A percentile compares a stretch with the other conserved stretches of the same genome.
Evolutionary conservation across 2,888 invertebrate species (phyloP).

Genomic region (Ecliptopera silaceata): DNA sequence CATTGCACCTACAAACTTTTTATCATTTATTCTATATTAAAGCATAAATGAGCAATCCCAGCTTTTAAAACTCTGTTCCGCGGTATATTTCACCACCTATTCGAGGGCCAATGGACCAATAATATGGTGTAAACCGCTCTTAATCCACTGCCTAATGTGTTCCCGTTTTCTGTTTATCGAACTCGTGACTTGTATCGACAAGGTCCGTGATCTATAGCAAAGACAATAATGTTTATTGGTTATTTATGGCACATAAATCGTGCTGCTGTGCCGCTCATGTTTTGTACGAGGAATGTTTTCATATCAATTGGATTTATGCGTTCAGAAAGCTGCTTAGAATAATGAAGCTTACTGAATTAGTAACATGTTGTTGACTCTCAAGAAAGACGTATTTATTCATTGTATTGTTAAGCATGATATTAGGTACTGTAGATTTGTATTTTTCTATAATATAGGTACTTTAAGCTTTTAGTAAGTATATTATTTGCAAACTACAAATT

Average conservation of each 20-base stretch:
- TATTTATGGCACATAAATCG: constrained; percentile 41
- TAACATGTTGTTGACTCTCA: too few species aligned
- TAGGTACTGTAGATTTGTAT: too few species aligned
- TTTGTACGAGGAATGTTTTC: constrained; percentile 18
- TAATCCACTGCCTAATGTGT: constrained; percentile 55
- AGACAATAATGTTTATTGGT: constrained; percentile 43
- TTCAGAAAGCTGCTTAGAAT: constrained; percentile 1
- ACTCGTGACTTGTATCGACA: constrained; percentile 67
- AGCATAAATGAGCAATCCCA: too few species aligned
- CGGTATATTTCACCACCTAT: not conserved
- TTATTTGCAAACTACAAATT: too few species aligned
- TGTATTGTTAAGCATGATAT: too few species aligned
- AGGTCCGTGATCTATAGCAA: constrained; percentile 40
- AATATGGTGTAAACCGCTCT: constrained; percentile 49
- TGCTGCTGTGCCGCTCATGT: constrained; percentile 13
- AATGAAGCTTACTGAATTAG: not conserved
- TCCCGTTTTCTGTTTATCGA: constrained; percentile 65
- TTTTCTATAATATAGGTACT: too few species aligned
- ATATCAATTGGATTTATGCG: constrained; percentile 19
- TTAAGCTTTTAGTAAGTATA: too few species aligned
- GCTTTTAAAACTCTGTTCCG: not conserved
- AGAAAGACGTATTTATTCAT: too few species aligned
- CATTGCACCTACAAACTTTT: too few species aligned
- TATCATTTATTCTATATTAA: too few species aligned
- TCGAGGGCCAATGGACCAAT: constrained; percentile 36